Percentiles rank a stretch among this genome's conserved stretches.
These are phyloP conservation scores for Schizotus pectinicornis DNA, from an alignment of 2,888 invertebrate species.

Conservation along the genomic window DNA sequence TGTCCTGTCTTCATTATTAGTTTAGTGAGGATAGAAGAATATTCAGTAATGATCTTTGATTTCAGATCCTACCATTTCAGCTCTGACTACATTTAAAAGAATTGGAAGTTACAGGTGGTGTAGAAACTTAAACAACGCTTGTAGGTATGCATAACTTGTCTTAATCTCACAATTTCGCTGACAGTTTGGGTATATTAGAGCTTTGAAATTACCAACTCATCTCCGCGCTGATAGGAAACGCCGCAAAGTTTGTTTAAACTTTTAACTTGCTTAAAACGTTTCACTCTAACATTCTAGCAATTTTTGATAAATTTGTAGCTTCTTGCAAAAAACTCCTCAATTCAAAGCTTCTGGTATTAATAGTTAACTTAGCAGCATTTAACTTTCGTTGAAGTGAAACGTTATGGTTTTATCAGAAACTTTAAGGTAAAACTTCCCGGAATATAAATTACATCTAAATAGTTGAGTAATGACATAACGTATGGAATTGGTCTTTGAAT, in stretches of 20 bases:
- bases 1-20: no score
- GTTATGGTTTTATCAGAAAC: background rate
- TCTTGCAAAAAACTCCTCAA: background rate
- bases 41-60: no score
- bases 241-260: constrained; percentile 12
- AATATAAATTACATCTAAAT: constrained; percentile 9
- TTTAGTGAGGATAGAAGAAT: no score
- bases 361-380: constrained; percentile 2
- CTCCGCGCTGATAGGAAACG: background rate
- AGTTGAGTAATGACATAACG: background rate
- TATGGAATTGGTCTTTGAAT: no score
- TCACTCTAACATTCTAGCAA: background rate
- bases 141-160: no score
- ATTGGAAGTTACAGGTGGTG: no score
- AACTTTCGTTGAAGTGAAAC: constrained; percentile 2
- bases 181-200: no score
- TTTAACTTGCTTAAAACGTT: constrained; percentile 2
- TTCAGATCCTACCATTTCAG: no score
- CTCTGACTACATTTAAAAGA: no score
- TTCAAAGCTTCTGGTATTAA: constrained; percentile 1
- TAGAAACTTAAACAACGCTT: no score
- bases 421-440: constrained; percentile 1
- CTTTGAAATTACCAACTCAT: background rate
- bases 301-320: background rate
- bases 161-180: no score